Evolutionary conservation across 2,113 vertebrate genomes (phyloP).

Genomic region (Saguinus midas): DNA sequence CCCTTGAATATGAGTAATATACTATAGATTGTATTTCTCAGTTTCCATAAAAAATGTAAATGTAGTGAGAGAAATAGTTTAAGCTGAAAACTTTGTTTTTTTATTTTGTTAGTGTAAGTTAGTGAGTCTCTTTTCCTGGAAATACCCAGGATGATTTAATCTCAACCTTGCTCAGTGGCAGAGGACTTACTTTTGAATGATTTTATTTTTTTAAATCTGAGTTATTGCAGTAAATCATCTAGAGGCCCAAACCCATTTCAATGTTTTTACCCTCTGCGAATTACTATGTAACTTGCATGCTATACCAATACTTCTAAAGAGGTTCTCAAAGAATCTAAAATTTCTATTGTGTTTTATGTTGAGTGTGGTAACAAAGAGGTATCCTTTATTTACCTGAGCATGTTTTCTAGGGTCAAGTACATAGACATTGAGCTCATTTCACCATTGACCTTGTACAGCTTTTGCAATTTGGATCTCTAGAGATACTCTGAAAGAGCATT

Average conservation of each 20-base stretch:
- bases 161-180: not conserved
- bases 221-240: not conserved
- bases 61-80: not conserved
- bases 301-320: not conserved
- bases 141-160: conserved; percentile 14
- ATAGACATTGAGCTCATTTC: not conserved
- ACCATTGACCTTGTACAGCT: not conserved
- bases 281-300: conserved; percentile 7
- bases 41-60: not conserved
- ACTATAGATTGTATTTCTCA: not conserved
- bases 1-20: not conserved
- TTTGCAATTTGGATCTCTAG: not conserved
- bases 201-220: not conserved
- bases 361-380: not conserved
- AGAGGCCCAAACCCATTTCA: not conserved
- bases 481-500: not conserved
- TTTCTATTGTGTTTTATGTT: not conserved
- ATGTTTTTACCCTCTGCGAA: not conserved
- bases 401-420: not conserved
- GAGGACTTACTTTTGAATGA: not conserved
- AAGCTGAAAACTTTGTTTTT: not conserved
- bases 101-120: not conserved
- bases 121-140: conserved; percentile 13
- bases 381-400: not conserved
- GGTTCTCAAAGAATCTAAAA: not conserved